Conservation (phyloP, 2,113 vertebrate genomes). For the Phalacrocorax aristotelis region DNA sequence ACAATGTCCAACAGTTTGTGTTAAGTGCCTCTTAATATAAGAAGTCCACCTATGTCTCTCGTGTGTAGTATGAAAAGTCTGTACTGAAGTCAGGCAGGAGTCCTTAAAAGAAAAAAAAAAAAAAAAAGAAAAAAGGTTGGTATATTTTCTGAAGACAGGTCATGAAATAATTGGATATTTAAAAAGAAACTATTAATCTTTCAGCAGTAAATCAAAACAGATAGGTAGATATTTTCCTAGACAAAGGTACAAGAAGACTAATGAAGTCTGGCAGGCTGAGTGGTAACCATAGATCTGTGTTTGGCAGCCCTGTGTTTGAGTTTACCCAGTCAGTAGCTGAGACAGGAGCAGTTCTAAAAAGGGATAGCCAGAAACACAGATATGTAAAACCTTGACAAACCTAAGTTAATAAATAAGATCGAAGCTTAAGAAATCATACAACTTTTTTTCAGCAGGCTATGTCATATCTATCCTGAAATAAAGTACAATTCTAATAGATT, state of each 20-base stretch:
- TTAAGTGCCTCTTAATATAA: neutral
- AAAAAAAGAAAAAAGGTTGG: neutral
- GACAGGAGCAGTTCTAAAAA: neutral
- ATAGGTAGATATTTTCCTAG: neutral
- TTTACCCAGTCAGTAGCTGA: neutral
- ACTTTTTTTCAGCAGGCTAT: neutral
- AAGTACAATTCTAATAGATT: neutral
- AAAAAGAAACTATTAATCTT: neutral
- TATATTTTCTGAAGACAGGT: neutral
- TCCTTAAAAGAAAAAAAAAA: neutral
- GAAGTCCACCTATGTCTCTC: neutral
- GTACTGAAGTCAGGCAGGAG: neutral
- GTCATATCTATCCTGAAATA: neutral
- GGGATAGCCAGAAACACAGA: neutral
- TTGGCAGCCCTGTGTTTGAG: neutral
- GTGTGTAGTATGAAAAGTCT: neutral
- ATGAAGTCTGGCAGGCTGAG: neutral
- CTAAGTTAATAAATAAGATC: neutral
- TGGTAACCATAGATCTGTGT: neutral
- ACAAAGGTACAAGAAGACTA: neutral
- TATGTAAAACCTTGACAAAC: neutral
- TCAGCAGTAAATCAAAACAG: neutral
- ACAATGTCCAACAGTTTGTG: neutral
- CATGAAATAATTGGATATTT: neutral
- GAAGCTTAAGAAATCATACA: neutral